phyloP scores from a whole-genome alignment of 1,140 invertebrate genomes.

The Battus philenor region DNA sequence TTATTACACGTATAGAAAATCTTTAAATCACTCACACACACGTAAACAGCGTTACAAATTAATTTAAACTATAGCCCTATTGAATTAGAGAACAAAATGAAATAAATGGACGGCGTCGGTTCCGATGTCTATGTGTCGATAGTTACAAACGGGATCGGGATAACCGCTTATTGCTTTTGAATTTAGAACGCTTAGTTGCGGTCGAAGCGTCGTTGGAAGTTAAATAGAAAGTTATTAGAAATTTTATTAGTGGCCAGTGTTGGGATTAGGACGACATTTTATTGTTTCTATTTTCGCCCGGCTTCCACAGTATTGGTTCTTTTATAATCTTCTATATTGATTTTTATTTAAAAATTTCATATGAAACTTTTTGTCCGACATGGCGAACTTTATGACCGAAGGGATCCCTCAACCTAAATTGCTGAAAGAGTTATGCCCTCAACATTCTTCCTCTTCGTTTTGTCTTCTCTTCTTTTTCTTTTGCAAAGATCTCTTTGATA shows the following conservation, averaged over 20 bases:
- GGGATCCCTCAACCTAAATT: no score
- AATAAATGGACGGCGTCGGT: background rate
- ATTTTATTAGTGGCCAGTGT: conserved; percentile 34
- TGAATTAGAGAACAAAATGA: conserved; percentile 13
- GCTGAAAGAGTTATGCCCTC: no score
- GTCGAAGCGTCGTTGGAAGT: conserved; percentile 17
- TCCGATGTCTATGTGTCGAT: conserved; percentile 22
- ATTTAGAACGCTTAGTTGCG: conserved; percentile 35
- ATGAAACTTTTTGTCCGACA: background rate
- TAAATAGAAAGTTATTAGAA: conserved; percentile 33
- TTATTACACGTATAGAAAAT: conserved; percentile 23
- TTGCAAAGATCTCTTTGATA: no score
- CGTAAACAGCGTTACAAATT: background rate
- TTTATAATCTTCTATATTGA: no score
- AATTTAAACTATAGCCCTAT: conserved; percentile 12
- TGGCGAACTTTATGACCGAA: no score
- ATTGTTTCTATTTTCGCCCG: conserved; percentile 19
- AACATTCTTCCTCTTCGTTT: no score
- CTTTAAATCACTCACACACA: conserved; percentile 14
- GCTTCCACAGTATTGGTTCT: no score
- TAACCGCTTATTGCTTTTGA: conserved; percentile 37
- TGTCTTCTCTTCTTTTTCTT: no score
- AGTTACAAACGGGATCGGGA: conserved; percentile 26
- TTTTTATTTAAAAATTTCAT: conserved; percentile 1
- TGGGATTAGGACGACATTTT: conserved; percentile 26